Conservation (phyloP, 2,888 invertebrate species). For the Polydrusus cervinus region DNA sequence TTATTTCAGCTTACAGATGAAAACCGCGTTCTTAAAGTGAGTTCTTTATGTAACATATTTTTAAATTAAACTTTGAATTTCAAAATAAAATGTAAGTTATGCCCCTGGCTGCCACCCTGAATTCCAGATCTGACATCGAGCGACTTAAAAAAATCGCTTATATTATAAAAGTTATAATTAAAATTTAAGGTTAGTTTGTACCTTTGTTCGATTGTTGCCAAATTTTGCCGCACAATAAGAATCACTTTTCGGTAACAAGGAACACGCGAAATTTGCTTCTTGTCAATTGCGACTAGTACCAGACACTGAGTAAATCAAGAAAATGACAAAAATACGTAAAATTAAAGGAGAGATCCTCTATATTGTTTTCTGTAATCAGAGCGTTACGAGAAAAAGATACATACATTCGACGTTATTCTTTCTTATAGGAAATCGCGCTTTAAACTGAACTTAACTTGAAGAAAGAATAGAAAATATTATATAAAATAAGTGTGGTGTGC, state of each 20-base stretch:
- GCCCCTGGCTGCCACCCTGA: too few relatives aligned
- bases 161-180: too few relatives aligned
- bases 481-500: slow-evolving; percentile 29
- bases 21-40: too few relatives aligned
- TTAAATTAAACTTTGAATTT: too few relatives aligned
- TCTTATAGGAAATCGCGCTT: slow-evolving; percentile 33
- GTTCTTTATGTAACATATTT: too few relatives aligned
- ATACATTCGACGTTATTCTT: slow-evolving; percentile 2
- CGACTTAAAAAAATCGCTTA: too few relatives aligned
- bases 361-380: slow-evolving; percentile 49
- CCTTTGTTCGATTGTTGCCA: too few relatives aligned
- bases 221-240: neutral
- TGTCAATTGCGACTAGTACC: neutral
- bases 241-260: neutral
- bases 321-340: slow-evolving; percentile 44
- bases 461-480: slow-evolving; percentile 44
- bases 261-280: neutral
- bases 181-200: too few relatives aligned
- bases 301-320: slow-evolving; percentile 9
- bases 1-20: too few relatives aligned
- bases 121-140: too few relatives aligned
- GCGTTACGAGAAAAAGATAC: slow-evolving; percentile 41
- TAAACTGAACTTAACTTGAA: slow-evolving; percentile 19
- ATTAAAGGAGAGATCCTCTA: slow-evolving; percentile 47
- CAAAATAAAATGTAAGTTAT: too few relatives aligned